Evolutionary conservation across 2,113 vertebrate species (phyloP), one percentile per base, ranked within the genome.

Genomic region (Muntiacus reevesi): DNA sequence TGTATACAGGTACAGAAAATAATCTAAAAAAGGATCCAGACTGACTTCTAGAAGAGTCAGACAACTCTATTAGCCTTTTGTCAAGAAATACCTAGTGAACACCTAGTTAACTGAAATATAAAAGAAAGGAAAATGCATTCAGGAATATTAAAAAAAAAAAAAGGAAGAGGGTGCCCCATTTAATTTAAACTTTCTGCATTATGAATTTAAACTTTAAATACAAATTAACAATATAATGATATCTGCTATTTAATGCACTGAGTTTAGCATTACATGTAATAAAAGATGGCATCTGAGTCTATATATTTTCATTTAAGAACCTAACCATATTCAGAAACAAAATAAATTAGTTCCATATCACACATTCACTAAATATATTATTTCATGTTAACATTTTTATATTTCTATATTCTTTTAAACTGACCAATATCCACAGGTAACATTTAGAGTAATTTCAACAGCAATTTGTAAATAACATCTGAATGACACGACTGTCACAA

Each of bases 321-420:
- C 14, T 95, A 95, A 87, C 43, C 54, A 95, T 23, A 92, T 43
- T 89, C n/a, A 92, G 74, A 91, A 97, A 74, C 16, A 97, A 95
- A 97, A 81, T 91, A 86, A 78, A 81, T 82, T 79, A 85, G 40
- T 52, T 83, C 52, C 52, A 86, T 82, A 59, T 25, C n/a, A 93
- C 27, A 89, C 2, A 94, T 8, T 96, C 57, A 91, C 30, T 43
- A 93, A 94, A 74, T 45, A 50, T 43, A 92, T 36, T 57, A 45
- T 78, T 95, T 91, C n/a, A 67, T 67, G 82, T 76, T 93, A 92
- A 36, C 79, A 12, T 81, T 86, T 85, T 88, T 59, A n/a, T 62
- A 74, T 87, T 89, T 97, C 90, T 95, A 81, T 89, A 83, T 57
- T 79, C 50, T 90, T 78, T 89, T 91, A 90, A 96, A 96, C 2